Percentiles rank a stretch among this genome's conserved stretches.
phyloP scores from a whole-genome alignment of 2,888 invertebrate species.

The Norana najaformis region DNA sequence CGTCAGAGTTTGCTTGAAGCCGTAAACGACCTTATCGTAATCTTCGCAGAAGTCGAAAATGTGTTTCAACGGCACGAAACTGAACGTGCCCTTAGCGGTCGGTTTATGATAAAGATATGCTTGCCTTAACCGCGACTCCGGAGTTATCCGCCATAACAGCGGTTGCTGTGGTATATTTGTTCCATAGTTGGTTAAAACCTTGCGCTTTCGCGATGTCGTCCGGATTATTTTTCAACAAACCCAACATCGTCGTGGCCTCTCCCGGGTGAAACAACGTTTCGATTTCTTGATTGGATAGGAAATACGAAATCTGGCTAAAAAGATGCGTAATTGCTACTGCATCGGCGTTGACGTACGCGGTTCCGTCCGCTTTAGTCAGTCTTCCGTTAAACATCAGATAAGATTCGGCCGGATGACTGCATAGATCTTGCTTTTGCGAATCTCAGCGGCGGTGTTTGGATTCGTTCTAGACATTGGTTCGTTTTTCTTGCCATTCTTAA shows the following conservation, averaged over 20 bases:
- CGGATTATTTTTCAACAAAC: background rate
- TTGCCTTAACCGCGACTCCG: background rate
- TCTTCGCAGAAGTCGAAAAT: background rate
- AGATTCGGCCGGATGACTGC: background rate
- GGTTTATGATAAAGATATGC: background rate
- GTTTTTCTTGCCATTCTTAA: background rate
- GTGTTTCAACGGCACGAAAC: background rate
- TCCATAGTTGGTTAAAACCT: background rate
- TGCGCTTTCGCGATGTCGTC: slow-evolving; percentile 5
- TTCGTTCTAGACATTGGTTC: background rate
- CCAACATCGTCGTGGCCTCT: background rate
- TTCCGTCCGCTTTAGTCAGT: background rate
- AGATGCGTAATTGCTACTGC: background rate
- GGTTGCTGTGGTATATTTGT: background rate
- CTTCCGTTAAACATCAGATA: background rate
- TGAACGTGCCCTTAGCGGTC: background rate
- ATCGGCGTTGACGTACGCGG: background rate
- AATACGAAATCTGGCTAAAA: background rate
- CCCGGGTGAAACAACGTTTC: background rate
- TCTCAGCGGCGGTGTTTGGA: background rate
- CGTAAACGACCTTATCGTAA: background rate
- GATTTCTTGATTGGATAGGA: background rate
- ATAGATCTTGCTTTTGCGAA: background rate
- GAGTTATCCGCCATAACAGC: background rate
- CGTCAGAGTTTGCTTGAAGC: background rate